Base-by-base conservation (phyloP, 2,113 vertebrate species). In the Prinia subflava region DNA sequence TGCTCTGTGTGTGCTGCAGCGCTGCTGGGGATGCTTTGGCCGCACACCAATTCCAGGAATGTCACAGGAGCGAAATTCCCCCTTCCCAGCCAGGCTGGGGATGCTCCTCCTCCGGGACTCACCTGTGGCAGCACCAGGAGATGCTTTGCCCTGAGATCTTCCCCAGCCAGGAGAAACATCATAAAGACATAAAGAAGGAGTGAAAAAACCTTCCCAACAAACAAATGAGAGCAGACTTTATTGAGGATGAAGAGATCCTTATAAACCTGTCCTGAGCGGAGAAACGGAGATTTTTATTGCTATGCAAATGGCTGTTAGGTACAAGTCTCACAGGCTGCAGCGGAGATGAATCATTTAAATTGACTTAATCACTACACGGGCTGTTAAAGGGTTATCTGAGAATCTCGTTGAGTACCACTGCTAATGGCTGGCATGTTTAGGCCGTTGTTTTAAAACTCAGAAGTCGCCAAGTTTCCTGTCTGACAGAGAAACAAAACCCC, bases 321-420 rank as follows among this genome's bases (percentile, higher is more conserved):
- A 63, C 56, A 67, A 91, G 65, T 64, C 86, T 78, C 89, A 30
- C 39, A 16, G 89, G 77, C 83, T 95, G 92, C 64, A 23, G 64
- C 20, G 76, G 62, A 81, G 94, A 92, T 92, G 64, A 95, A 94
- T 94, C 89, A 78, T 67, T 91, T 75, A 83, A 89, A 94, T 94
- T 74, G 70, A 89, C 81, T 87, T 89, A 63, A 94, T 91, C 68
- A 9, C 62, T 41, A 5, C 30, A 10, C 93, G 39, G n/a, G 87
- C 93, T 81, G 71, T 69, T 49, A 60, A 74, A 59, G 73, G 76
- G 55, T 86, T 91, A 70, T 76, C 68, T 79, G 80, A 5, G 23
- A 76, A 75, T 53, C 82, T 89, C 59, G 30, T 79, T n/a, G 49
- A 78, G 60, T 56, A 24, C 65, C 70, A 5, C 37, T 82, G 70